These are phyloP conservation scores for Drosophila neoperkinsi DNA, from an alignment of 2,888 invertebrate species.

Conservation along the genomic window DNA sequence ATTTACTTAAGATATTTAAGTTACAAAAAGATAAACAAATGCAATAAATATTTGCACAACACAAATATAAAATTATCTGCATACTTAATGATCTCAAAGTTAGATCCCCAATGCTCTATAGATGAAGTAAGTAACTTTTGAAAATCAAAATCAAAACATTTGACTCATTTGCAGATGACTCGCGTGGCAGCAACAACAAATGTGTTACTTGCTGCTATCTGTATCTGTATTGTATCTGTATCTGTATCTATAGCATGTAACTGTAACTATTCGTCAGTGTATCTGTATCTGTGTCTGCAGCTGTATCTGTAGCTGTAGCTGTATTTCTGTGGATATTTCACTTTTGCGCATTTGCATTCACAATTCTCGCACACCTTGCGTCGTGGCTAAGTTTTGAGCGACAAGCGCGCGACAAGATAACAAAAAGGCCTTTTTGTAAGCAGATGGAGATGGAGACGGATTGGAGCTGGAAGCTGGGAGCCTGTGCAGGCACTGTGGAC, in stretches of 20 bases:
- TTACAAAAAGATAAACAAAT: neutral
- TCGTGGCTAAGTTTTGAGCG: conserved; percentile 59
- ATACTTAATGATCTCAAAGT: neutral
- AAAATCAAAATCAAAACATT: conserved; percentile 8
- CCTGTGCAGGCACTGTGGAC: conserved; percentile 15
- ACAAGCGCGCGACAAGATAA: conserved; percentile 76
- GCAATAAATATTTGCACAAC: neutral
- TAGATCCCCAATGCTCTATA: neutral
- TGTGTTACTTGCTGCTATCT: conserved; percentile 30
- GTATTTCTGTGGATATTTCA: conserved; percentile 35
- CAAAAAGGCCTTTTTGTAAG: conserved; percentile 70
- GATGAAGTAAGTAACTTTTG: neutral
- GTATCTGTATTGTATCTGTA: conserved; percentile 15
- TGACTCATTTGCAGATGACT: conserved; percentile 55
- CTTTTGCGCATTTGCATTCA: conserved; percentile 46
- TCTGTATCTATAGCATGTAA: conserved; percentile 15
- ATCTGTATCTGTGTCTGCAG: conserved; percentile 15
- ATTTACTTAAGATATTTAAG: neutral
- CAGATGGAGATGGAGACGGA: conserved; percentile 9
- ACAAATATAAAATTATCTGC: neutral
- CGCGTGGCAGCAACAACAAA: conserved; percentile 34
- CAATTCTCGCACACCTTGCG: conserved; percentile 72
- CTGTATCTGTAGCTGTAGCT: conserved; percentile 15
- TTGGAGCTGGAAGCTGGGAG: neutral
- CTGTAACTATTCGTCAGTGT: conserved; percentile 14